Conservation (phyloP, 2,113 vertebrate species). For the Rhinolophus ferrumequinum region DNA sequence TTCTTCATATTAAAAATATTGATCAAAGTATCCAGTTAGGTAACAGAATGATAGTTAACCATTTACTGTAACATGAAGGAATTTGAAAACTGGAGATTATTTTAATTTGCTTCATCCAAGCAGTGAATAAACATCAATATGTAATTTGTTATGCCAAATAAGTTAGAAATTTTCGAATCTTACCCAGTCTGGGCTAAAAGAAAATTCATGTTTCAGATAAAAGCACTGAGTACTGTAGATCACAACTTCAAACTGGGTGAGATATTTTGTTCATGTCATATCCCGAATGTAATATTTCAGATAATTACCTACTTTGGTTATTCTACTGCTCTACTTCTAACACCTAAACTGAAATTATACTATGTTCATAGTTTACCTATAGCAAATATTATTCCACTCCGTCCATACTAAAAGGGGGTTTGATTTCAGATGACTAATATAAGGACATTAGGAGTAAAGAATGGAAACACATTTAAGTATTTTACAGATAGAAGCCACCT, state of each 20-base stretch:
- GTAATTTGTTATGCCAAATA: slow-evolving; percentile 45
- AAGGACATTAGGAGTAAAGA: neutral
- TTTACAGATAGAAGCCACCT: neutral
- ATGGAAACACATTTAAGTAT: neutral
- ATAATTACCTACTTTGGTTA: slow-evolving; percentile 2
- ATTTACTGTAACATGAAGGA: slow-evolving; percentile 37
- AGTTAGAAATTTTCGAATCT: slow-evolving; percentile 45
- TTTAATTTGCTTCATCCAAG: slow-evolving; percentile 54
- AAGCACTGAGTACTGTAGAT: neutral
- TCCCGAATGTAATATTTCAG: neutral
- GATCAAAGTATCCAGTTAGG: slow-evolving; percentile 33
- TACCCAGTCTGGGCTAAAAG: slow-evolving; percentile 11
- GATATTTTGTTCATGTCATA: slow-evolving; percentile 1
- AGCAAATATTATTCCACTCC: slow-evolving; percentile 4
- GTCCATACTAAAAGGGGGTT: neutral
- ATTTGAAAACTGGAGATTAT: slow-evolving; percentile 50
- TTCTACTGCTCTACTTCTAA: neutral
- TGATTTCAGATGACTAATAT: slow-evolving; percentile 20
- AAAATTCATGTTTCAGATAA: slow-evolving; percentile 35
- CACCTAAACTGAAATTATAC: neutral
- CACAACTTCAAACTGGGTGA: neutral
- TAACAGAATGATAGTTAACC: slow-evolving; percentile 51
- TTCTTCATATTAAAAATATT: slow-evolving; percentile 44
- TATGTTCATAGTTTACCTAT: neutral
- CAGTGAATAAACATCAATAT: slow-evolving; percentile 8